These are phyloP conservation scores for Danio choprae DNA, from an alignment of 2,797 vertebrate genomes.

Conservation along the genomic window DNA sequence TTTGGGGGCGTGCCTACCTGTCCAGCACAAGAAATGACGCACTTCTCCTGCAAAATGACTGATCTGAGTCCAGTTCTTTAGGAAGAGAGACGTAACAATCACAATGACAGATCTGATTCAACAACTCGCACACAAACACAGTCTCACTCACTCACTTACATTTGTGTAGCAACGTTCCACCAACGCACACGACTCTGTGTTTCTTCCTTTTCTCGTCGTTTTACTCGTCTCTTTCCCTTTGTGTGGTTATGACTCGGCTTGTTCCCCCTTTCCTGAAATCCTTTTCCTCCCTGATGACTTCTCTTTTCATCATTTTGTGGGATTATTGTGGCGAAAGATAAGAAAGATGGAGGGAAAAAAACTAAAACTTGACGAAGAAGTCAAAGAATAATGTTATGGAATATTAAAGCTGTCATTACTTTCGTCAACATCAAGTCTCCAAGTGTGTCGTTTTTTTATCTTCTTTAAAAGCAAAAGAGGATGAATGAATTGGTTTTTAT, in stretches of 20 bases:
- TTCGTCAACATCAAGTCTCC: slow-evolving; percentile 12
- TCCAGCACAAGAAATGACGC: background rate
- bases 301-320: slow-evolving; percentile 66
- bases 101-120: slow-evolving; percentile 10
- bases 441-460: slow-evolving; percentile 20
- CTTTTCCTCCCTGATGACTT: slow-evolving; percentile 17
- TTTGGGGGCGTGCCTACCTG: background rate
- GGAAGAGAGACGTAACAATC: background rate
- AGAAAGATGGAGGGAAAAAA: slow-evolving; percentile 32
- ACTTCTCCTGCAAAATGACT: slow-evolving; percentile 1
- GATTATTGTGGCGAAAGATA: slow-evolving; percentile 69
- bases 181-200: slow-evolving; percentile 44
- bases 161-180: slow-evolving; percentile 37
- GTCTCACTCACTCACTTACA: slow-evolving; percentile 40
- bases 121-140: slow-evolving; percentile 29
- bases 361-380: slow-evolving; percentile 60
- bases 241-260: slow-evolving; percentile 50
- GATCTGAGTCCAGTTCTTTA: background rate
- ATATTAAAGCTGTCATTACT: slow-evolving; percentile 69
- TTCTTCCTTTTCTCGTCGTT: slow-evolving; percentile 7
- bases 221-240: slow-evolving; percentile 22
- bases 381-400: slow-evolving; percentile 71
- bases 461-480: background rate
- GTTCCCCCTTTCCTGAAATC: slow-evolving; percentile 64
- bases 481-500: background rate